Evolutionary conservation across 35 echinoderm and acorn worm species (phyloP), one percentile per base, ranked within the genome.

Genomic region (Lytechinus variegatus): DNA sequence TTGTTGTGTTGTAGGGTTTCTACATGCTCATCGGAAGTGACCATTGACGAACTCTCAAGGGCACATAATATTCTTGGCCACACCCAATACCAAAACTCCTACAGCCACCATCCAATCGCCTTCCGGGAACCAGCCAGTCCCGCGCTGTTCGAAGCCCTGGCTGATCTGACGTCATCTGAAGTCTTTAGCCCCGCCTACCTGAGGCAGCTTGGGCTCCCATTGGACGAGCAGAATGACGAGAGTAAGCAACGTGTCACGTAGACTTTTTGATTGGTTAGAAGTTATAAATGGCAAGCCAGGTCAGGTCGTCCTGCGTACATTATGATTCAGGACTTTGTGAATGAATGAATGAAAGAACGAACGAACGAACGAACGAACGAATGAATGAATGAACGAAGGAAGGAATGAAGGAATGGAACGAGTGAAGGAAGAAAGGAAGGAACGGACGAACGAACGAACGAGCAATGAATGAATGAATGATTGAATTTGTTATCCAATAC

Each of bases 131-230:
- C 92, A 11, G 92, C 92, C 0, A 93, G 54, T 93, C 92, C 92
- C 16, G 92, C 92, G 13, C 52, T 93, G 9, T 93, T 19, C n/a
- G 55, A 93, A 54, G 92, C 92, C n/a, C 55, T 93, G 13, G 52
- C 92, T n/a, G 92, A 57, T 57, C 53, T 93, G 92, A 54, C 92
- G 27, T 54, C 92, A 57, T 55, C 55, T 21, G 29, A 54, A 10
- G 92, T 93, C 9, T 93, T 53, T 57, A 54, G 55, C 53, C 92
- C 92, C 92, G 10, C 53, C 92, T 93, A 93, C 92, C 28, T 55
- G 53, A 93, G 55, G 54, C 92, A 93, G 28, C 52, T 93, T 93
- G 92, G 92, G 5, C 52, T 54, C 13, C n/a, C 27, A 54, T 13
- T 57, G 29, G 55, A 54, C 27, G 92, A 93, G 13, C 3, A 10